These are phyloP conservation scores for Etheostoma perlongum DNA, from an alignment of 2,797 vertebrate species.

Conservation along the genomic window DNA sequence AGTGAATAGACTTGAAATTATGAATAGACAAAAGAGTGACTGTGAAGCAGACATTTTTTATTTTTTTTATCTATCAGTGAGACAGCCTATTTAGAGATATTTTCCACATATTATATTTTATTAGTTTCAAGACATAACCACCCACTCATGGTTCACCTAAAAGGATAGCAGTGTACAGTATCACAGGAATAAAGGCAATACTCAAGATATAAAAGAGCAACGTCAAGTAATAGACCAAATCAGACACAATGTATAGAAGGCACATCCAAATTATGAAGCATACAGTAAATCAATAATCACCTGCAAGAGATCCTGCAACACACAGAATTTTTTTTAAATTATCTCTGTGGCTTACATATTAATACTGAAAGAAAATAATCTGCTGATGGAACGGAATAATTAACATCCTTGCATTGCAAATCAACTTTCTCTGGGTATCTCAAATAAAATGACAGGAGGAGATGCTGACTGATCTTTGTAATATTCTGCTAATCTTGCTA, in stretches of 20 bases:
- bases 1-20: slow-evolving; percentile 38
- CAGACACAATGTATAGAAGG: neutral
- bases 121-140: slow-evolving; percentile 27
- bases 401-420: slow-evolving; percentile 18
- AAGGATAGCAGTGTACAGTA: neutral
- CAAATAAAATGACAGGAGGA: slow-evolving; percentile 4
- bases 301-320: slow-evolving; percentile 5
- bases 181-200: neutral
- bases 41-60: slow-evolving; percentile 32
- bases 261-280: slow-evolving; percentile 1
- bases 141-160: slow-evolving; percentile 20
- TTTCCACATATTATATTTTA: slow-evolving; percentile 24
- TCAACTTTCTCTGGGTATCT: slow-evolving; percentile 25
- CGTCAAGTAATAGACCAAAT: neutral
- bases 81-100: slow-evolving; percentile 29
- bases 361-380: neutral
- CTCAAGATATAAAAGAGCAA: slow-evolving; percentile 4
- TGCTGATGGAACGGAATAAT: slow-evolving; percentile 32
- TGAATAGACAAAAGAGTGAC: slow-evolving; percentile 68
- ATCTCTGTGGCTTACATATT: slow-evolving; percentile 20
- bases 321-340: neutral
- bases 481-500: slow-evolving; percentile 10
- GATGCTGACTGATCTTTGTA: neutral
- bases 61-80: slow-evolving; percentile 19
- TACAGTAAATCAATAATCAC: slow-evolving; percentile 16